Percentiles rank a stretch among this genome's conserved stretches.
Evolutionary conservation across 2,113 vertebrate species (phyloP).

Genomic region (Pseudorasbora parva): DNA sequence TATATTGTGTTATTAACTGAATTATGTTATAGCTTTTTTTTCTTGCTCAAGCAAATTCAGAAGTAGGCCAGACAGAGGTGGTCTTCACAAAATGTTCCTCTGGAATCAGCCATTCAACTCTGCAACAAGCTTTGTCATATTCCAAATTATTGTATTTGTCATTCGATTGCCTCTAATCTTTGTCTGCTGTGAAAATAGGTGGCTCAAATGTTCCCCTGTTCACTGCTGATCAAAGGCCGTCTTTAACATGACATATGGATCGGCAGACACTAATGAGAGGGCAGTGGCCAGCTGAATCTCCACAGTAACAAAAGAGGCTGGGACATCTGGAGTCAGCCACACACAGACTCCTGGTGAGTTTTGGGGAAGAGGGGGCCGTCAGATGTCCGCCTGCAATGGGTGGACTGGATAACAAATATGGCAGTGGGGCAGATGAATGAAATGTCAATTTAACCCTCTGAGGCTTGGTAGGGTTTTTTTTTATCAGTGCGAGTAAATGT

Average conservation of each 20-base stretch:
- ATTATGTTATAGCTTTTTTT: too few relatives aligned
- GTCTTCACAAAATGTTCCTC: background rate
- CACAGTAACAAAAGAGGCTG: slow-evolving; percentile 53
- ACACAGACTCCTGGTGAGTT: slow-evolving; percentile 51
- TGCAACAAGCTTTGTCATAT: slow-evolving; percentile 21
- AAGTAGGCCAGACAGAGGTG: background rate
- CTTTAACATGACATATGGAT: slow-evolving; percentile 60
- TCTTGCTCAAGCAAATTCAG: too few relatives aligned
- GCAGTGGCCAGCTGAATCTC: slow-evolving; percentile 56
- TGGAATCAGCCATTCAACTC: background rate
- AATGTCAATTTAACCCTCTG: slow-evolving; percentile 17
- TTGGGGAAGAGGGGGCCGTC: slow-evolving; percentile 39
- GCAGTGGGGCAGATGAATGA: slow-evolving; percentile 32
- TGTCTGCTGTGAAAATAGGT: slow-evolving; percentile 43
- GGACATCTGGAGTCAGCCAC: slow-evolving; percentile 55
- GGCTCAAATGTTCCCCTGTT: slow-evolving; percentile 37
- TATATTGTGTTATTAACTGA: background rate
- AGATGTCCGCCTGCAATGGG: slow-evolving; percentile 17
- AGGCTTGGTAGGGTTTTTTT: background rate
- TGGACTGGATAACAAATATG: slow-evolving; percentile 20
- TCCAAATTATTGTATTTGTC: slow-evolving; percentile 19
- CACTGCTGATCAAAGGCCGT: slow-evolving; percentile 51
- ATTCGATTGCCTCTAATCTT: slow-evolving; percentile 35
- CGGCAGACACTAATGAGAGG: slow-evolving; percentile 59
- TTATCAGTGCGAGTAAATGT: background rate